Evolutionary conservation across 2,113 vertebrate species (phyloP), one percentile per base, ranked within the genome.

Genomic region (Heterochromis multidens): DNA sequence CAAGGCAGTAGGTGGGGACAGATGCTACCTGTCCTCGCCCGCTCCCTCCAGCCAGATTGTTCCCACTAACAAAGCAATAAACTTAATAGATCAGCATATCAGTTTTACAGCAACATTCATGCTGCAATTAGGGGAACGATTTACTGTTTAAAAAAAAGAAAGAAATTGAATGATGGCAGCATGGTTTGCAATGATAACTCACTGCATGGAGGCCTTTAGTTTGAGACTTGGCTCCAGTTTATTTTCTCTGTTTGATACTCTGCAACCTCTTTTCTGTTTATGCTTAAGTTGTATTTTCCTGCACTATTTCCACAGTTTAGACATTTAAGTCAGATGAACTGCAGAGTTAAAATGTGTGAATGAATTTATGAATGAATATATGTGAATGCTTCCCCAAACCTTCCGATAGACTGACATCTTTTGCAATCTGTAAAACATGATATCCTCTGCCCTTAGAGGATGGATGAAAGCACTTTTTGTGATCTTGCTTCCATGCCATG

Each of bases 1-100:
- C 96, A 96, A 96, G 91, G 94, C 95, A 93, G 95, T 95, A 96
- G 96, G 94, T 95, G 94, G 95, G 95, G 95, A 95, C 96, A 96
- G 96, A 96, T 96, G 96, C 95, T 96, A 96, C 95, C 95, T 96
- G 96, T 96, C 95, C 94, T 94, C 94, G 84, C 88, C 85, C 43
- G 81, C 88, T 92, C 93, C 89, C 94, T 92, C 60, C 92, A 94
- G 94, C 94, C 96, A 96, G 94, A 96, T 95, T 95, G 94, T 93
- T 93, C 88, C 82, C 79, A 74, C 92, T 95, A 95, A 96, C 95
- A 96, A 95, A 96, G 95, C 93, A 91, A 87, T 96, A 96, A 95
- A 95, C 87, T 94, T 94, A 95, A 95, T 92, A 92, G 93, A 95
- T 93, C 81, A 88, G 89, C 93, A 85, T 93, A 94, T 94, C 93